Conservation (phyloP, 2,113 vertebrate genomes). For the Nothoprocta pentlandii region DNA sequence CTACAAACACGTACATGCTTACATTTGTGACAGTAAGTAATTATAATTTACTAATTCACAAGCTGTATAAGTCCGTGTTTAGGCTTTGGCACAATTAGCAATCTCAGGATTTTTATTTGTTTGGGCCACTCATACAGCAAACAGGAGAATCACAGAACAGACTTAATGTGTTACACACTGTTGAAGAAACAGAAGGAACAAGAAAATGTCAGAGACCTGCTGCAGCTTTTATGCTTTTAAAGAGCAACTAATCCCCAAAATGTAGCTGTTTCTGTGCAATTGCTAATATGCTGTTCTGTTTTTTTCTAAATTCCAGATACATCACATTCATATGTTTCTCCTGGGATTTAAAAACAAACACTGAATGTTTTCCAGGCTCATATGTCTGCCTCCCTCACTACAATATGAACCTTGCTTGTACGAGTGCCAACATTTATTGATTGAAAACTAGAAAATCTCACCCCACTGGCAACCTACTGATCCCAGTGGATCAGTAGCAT, state of each 20-base stretch:
- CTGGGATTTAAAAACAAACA: slow-evolving; percentile 54
- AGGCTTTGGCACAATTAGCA: slow-evolving; percentile 43
- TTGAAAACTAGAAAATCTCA: slow-evolving; percentile 41
- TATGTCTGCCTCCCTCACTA: slow-evolving; percentile 17
- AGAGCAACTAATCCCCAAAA: slow-evolving; percentile 58
- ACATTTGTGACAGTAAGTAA: slow-evolving; percentile 53
- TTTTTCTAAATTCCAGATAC: background rate
- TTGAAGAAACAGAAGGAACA: slow-evolving; percentile 5
- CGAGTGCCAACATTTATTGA: slow-evolving; percentile 46
- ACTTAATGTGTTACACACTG: background rate
- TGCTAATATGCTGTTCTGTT: slow-evolving; percentile 16
- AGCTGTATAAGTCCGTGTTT: background rate
- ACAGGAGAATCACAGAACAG: background rate
- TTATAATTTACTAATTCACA: background rate
- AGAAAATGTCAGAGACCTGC: background rate
- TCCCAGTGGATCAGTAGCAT: background rate
- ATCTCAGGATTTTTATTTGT: slow-evolving; percentile 17
- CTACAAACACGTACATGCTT: background rate
- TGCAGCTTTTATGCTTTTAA: slow-evolving; percentile 28
- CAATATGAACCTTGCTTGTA: slow-evolving; percentile 11
- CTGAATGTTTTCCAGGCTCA: slow-evolving; percentile 50
- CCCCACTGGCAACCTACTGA: background rate
- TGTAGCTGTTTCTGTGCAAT: slow-evolving; percentile 20
- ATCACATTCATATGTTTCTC: slow-evolving; percentile 30
- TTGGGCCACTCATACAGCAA: slow-evolving; percentile 21